These are phyloP conservation scores for Notoglanidium macrostoma DNA, from an alignment of 2,797 vertebrate genomes.

Conservation along the genomic window DNA sequence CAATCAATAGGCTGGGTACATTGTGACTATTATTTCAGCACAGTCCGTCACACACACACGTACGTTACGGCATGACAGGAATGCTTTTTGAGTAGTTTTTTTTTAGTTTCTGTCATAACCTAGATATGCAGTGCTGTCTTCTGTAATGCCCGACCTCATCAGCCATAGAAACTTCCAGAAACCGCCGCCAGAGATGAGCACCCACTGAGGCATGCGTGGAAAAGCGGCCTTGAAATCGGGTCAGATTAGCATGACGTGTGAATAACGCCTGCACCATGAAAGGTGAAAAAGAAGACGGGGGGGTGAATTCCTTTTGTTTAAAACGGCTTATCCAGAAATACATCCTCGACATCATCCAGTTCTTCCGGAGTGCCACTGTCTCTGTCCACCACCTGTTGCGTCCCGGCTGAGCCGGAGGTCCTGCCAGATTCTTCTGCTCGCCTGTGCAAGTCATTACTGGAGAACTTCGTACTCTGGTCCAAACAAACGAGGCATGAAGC, in stretches of 20 bases:
- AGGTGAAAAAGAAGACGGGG: neutral
- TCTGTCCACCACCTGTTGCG: constrained; percentile 46
- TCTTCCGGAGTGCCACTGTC: constrained; percentile 29
- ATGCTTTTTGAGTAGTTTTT: too few relatives aligned
- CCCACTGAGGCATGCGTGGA: constrained; percentile 54
- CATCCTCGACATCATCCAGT: constrained; percentile 24
- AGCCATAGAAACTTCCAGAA: neutral
- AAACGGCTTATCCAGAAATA: constrained; percentile 48
- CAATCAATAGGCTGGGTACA: constrained; percentile 58
- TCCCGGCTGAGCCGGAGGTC: constrained; percentile 28
- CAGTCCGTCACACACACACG: neutral
- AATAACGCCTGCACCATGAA: constrained; percentile 41
- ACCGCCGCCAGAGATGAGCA: constrained; percentile 16
- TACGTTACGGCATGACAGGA: neutral
- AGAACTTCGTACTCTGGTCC: neutral
- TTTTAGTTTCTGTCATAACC: too few relatives aligned
- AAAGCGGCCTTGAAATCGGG: constrained; percentile 59
- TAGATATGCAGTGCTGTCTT: neutral
- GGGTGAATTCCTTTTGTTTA: constrained; percentile 49
- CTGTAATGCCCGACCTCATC: constrained; percentile 32
- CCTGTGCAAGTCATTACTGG: constrained; percentile 36
- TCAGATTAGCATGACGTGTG: constrained; percentile 35
- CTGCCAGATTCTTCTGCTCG: constrained; percentile 9
- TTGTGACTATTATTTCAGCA: constrained; percentile 16
- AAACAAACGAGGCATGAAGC: constrained; percentile 22